Evolutionary conservation across 2,113 vertebrate genomes (phyloP), one percentile per base, ranked within the genome.

Genomic region (Micronycteris hirsuta): DNA sequence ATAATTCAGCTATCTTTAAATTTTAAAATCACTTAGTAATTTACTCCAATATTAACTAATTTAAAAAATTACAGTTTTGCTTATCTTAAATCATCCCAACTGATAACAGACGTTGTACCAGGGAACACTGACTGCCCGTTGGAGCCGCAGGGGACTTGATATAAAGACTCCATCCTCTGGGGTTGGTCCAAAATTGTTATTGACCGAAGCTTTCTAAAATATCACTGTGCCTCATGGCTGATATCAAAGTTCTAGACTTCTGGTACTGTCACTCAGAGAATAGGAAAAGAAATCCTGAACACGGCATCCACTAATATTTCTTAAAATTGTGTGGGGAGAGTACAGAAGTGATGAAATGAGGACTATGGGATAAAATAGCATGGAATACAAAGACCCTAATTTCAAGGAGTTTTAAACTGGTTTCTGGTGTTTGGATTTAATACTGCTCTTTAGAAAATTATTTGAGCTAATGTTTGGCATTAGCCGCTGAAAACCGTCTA

Each of bases 391-490:
- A 89, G 63, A 70, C 0, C 3, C 28, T 73, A 45, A 81, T 77
- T 92, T 81, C 63, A 70, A 67, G 41, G 36, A 95, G 24, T 77
- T 76, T 92, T 86, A 70, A 93, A 41, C 77, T 45, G 19, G 6
- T 68, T 95, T 92, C 67, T 96, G 76, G 71, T 92, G 26, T 85
- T 45, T 93, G 58, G 49, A 86, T 95, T 82, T 90, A 93, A 89
- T 74, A 54, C 5, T 67, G 36, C 33, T 90, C 38, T 85, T 87
- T 58, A 86, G 89, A 94, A 92, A 90, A 96, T 80, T 71, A 94
- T 74, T 90, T 87, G 73, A 80, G 70, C 65, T 90, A 87, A 96
- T 78, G 47, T 95, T 94, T 94, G 93, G 92, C 85, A 87, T 96
- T 87, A 88, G 65, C 77, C 49, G 65, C 89, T 81, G 12, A 91